Evolutionary conservation across 2,797 vertebrate genomes (phyloP).

Genomic region (Enteromius mattozi): DNA sequence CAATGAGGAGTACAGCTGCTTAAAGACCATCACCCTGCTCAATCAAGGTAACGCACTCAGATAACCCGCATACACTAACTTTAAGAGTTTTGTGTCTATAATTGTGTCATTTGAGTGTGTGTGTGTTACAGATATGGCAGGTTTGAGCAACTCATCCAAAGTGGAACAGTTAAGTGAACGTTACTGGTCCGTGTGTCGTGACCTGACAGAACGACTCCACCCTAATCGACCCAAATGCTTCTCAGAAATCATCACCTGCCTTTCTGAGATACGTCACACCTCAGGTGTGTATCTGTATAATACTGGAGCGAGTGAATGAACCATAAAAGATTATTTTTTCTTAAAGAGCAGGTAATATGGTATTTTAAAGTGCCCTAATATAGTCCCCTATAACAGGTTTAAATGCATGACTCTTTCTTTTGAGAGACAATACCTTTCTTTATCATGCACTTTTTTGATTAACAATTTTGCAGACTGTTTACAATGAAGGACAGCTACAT

Average conservation of each 20-base stretch:
- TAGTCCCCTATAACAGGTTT: too few relatives aligned
- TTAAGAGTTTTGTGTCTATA: not conserved
- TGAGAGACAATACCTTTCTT: too few relatives aligned
- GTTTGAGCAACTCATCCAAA: conserved; percentile 89
- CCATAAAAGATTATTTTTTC: not conserved
- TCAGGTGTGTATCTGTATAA: conserved; percentile 82
- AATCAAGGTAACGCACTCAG: conserved; percentile 88
- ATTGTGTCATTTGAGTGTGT: conserved; percentile 19
- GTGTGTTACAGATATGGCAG: conserved; percentile 77
- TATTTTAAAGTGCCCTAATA: too few relatives aligned
- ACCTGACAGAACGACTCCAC: conserved; percentile 94
- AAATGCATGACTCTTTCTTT: too few relatives aligned
- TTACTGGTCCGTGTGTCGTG: conserved; percentile 98
- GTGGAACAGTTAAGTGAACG: conserved; percentile 96
- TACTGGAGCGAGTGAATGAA: not conserved
- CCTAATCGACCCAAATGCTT: conserved; percentile 96
- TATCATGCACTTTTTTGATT: too few relatives aligned
- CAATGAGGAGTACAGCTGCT: conserved; percentile 96
- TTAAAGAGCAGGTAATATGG: too few relatives aligned
- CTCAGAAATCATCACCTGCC: conserved; percentile 97
- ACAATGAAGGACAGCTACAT: too few relatives aligned
- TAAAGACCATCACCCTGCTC: conserved; percentile 99
- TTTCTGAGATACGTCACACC: conserved; percentile 96
- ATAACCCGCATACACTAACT: not conserved
- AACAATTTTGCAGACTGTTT: too few relatives aligned